Base-by-base conservation (phyloP, 2,888 invertebrate genomes). In the Lingula anatina region DNA sequence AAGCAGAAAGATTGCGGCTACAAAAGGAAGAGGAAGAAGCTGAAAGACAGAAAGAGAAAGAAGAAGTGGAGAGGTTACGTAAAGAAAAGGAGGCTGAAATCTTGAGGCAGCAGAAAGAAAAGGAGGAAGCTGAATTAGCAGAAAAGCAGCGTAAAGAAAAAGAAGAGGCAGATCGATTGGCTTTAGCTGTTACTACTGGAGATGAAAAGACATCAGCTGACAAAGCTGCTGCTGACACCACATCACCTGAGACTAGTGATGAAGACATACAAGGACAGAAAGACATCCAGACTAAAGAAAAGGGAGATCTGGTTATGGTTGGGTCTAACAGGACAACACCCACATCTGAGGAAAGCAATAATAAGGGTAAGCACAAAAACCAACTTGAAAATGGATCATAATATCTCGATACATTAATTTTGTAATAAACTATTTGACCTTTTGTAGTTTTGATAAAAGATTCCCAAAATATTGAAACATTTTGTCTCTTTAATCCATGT, bases 281-380 rank as follows among this genome's bases (percentile, higher is more conserved):
- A 18, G 62, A 65, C 25, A 28, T 69, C 24, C 59, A 57, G 41
- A 68, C 64, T 20, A 63, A 61, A 44, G 62, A 64, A 25, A 70
- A 65, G 47, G 70, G 68, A 36, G 72, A 71, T 51, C 57, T 67
- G 57, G 66, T 72, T 26, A 60, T 70, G 1, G 69, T 71, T n/a
- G 70, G 70, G 25, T 62, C 68, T 27, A 62, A 61, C 38, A 54
- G 61, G 26, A 61, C 58, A 9, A 64, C 68, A 5, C 60, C 66
- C 9, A 58, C 59, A 0, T 59, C 68, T 5, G 66, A 66, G 18
- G 61, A 62, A 7, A 67, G 60, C 51, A 65, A 54, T 20, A 59
- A 52, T 44, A 65, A 65, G 59, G 65, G 66, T 66, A 49, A 39
- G 24, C 5, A 23, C 12, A 36, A 15, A n/a, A n/a, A n/a, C n/a